Percentiles rank a stretch among this genome's conserved stretches.
Conservation (phyloP, 1,140 invertebrate species). For the Aphaenogaster ashmeadi region DNA sequence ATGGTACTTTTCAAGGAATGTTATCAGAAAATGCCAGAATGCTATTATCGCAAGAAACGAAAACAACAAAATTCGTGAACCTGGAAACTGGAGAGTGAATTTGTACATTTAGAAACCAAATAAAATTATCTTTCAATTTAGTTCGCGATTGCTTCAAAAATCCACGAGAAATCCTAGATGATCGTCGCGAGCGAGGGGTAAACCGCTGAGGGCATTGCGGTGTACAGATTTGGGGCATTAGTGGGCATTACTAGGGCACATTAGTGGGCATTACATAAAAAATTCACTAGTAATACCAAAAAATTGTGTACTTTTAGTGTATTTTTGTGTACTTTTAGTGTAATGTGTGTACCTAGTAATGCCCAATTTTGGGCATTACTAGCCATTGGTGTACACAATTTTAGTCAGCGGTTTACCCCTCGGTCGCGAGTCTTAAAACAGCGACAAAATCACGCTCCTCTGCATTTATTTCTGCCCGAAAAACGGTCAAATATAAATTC, state of each 20-base stretch:
- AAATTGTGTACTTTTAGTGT: no score
- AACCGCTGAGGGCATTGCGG: no score
- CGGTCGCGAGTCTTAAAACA: neutral
- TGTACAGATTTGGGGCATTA: no score
- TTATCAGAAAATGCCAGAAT: conserved; percentile 48
- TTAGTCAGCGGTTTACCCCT: no score
- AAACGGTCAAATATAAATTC: neutral
- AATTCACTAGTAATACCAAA: no score
- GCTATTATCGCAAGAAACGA: conserved; percentile 46
- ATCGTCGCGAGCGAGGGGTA: neutral
- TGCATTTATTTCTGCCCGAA: neutral
- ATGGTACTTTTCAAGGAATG: conserved; percentile 2
- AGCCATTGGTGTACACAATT: no score
- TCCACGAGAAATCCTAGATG: neutral
- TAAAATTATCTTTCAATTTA: neutral
- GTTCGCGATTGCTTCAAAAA: neutral
- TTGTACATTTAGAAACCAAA: neutral
- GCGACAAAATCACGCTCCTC: neutral
- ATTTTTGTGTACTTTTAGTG: no score
- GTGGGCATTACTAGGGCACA: no score
- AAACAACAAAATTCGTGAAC: neutral
- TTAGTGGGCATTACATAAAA: no score
- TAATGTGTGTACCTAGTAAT: no score
- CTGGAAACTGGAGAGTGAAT: neutral
- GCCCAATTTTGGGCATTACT: no score